Evolutionary conservation across 2,113 vertebrate species (phyloP).

Genomic region (Vombatus ursinus): DNA sequence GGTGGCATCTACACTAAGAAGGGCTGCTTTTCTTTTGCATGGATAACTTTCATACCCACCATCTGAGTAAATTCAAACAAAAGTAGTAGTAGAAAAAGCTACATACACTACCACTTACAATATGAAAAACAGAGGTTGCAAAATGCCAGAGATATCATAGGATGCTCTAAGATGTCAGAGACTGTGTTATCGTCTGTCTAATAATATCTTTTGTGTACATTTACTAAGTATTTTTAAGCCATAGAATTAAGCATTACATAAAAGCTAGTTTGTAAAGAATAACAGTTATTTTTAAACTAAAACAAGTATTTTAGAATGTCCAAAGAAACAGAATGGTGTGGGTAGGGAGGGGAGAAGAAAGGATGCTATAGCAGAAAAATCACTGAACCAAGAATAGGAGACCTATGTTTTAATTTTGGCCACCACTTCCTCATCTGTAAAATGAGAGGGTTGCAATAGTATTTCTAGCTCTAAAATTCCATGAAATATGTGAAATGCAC

Average conservation of each 20-base stretch:
- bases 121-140: background rate
- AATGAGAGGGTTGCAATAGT: constrained; percentile 4
- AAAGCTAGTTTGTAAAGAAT: constrained; percentile 37
- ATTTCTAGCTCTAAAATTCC: background rate
- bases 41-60: background rate
- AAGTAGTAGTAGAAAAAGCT: background rate
- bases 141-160: constrained; percentile 7
- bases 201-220: background rate
- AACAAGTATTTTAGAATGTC: background rate
- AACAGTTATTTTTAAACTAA: constrained; percentile 27
- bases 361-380: background rate
- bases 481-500: constrained; percentile 24
- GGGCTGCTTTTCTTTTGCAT: background rate
- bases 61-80: background rate
- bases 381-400: constrained; percentile 1
- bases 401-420: background rate
- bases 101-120: background rate
- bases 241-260: background rate
- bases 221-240: constrained; percentile 18
- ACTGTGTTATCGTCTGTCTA: background rate
- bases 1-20: background rate
- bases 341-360: background rate
- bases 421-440: background rate
- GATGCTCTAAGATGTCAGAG: background rate
- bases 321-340: background rate